A percentile compares a stretch with the other conserved stretches of the same genome.
Evolutionary conservation across 2,888 invertebrate species (phyloP).

Genomic region (Platerodrilus igneus): DNA sequence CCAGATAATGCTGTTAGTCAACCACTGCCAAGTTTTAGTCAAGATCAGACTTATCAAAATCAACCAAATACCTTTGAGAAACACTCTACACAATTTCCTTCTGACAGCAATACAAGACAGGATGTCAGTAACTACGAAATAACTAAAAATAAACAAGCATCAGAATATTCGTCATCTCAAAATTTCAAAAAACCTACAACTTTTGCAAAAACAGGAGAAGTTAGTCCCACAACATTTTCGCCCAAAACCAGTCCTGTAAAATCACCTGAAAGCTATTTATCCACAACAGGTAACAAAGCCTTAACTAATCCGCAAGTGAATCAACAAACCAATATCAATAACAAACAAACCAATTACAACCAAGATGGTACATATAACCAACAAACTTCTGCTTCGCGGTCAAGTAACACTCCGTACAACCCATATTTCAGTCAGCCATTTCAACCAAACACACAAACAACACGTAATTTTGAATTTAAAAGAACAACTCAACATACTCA

Average conservation of each 20-base stretch:
- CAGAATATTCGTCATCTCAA: conserved; percentile 30
- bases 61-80: not conserved
- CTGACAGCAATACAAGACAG: too few species aligned
- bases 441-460: conserved; percentile 15
- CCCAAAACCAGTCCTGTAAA: conserved; percentile 32
- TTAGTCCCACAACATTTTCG: conserved; percentile 41
- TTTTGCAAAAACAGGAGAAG: conserved; percentile 29
- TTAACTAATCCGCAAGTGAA: too few species aligned
- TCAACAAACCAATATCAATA: conserved; percentile 33
- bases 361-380: conserved; percentile 23
- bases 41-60: not conserved
- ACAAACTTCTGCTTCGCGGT: conserved; percentile 37
- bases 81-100: not conserved
- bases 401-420: conserved; percentile 28
- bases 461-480: conserved; percentile 11
- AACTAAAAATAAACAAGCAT: conserved; percentile 29
- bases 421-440: conserved; percentile 14
- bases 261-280: too few species aligned
- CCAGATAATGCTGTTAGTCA: not conserved
- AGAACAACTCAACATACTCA: conserved; percentile 39
- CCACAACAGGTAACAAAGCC: too few species aligned
- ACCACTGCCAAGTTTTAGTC: too few species aligned
- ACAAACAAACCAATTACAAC: conserved; percentile 25
- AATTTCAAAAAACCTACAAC: conserved; percentile 26
- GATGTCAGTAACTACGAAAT: conserved; percentile 23